A percentile compares a stretch with the other conserved stretches of the same genome.
phyloP scores from a whole-genome alignment of 2,888 invertebrate species.

The Andrena chrysosceles region DNA sequence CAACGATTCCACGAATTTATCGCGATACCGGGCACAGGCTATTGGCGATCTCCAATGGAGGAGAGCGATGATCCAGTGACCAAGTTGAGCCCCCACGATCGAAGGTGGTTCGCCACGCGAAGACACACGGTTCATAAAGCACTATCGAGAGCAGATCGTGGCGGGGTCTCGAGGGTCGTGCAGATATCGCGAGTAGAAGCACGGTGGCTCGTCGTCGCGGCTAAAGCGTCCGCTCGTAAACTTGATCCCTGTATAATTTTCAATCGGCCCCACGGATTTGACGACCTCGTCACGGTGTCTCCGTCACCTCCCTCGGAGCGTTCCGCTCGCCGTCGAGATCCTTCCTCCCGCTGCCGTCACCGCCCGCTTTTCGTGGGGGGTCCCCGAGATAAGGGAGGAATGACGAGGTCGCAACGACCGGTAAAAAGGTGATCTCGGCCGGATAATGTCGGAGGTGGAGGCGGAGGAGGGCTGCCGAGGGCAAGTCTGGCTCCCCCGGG shows the following conservation, averaged over 20 bases:
- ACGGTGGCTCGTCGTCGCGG: conserved; percentile 69
- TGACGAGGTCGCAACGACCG: conserved; percentile 85
- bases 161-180: conserved; percentile 21
- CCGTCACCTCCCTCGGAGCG: conserved; percentile 52
- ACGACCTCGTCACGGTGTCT: conserved; percentile 82
- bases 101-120: not conserved
- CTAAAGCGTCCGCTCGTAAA: conserved; percentile 83
- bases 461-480: conserved; percentile 50
- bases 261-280: conserved; percentile 84
- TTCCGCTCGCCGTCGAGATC: conserved; percentile 17
- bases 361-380: conserved; percentile 69
- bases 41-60: too few relatives aligned
- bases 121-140: conserved; percentile 51
- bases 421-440: conserved; percentile 84
- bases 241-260: conserved; percentile 85
- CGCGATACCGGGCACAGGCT: too few relatives aligned
- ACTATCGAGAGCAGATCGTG: conserved; percentile 20
- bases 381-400: conserved; percentile 83
- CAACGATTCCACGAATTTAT: too few relatives aligned
- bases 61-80: conserved; percentile 16
- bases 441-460: conserved; percentile 78
- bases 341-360: conserved; percentile 43
- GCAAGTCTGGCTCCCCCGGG: conserved; percentile 65
- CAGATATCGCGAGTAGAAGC: conserved; percentile 34
- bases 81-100: not conserved